Base-by-base conservation (phyloP, 1,140 invertebrate genomes). In the Anthonomus grandis region DNA sequence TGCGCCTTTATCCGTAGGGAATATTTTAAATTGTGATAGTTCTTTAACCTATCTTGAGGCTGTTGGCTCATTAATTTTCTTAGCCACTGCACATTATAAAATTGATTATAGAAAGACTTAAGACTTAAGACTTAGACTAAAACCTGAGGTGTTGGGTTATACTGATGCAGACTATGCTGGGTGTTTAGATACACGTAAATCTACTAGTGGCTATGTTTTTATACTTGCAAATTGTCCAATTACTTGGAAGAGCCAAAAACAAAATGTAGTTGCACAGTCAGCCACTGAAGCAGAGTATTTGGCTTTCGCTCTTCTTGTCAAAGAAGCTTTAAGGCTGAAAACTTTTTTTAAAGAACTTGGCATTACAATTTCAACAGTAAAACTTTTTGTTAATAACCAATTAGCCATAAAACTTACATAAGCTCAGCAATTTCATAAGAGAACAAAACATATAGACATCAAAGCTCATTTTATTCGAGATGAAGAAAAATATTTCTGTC, bases 61-160 rank as follows among this genome's bases (percentile, higher is more conserved):
- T 4, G 62, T 75, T 10, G 71, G 73, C 13, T 64, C 60, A 37
- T 57, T 78, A 9, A 51, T 76, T 55, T 77, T 74, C 63, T 27
- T 73, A 9, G 52, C 72, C 5, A n/a, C n/a, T n/a, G 76, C 17
- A 2, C 22, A 64, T 49, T 44, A 44, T 22, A 42, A 22, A 17
- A 22, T 59, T 21, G 18, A 23, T n/a, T 58, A 18, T 44, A 8
- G 22, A 42, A 54, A 34, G 4, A 19, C 45, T 56, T 8, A n/a
- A n/a, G n/a, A n/a, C n/a, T n/a, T n/a, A n/a, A n/a, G n/a, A n/a
- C n/a, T n/a, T n/a, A n/a, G n/a, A n/a, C n/a, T 18, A 15, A n/a
- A n/a, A n/a, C n/a, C n/a, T n/a, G n/a, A n/a, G n/a, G n/a, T n/a
- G n/a, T n/a, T n/a, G n/a, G n/a, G n/a, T n/a, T n/a, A n/a, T n/a